A percentile compares a stretch with the other conserved stretches of the same genome.
These are phyloP conservation scores for Branchellion lobata DNA, from an alignment of 2,888 invertebrate species.

Conservation along the genomic window DNA sequence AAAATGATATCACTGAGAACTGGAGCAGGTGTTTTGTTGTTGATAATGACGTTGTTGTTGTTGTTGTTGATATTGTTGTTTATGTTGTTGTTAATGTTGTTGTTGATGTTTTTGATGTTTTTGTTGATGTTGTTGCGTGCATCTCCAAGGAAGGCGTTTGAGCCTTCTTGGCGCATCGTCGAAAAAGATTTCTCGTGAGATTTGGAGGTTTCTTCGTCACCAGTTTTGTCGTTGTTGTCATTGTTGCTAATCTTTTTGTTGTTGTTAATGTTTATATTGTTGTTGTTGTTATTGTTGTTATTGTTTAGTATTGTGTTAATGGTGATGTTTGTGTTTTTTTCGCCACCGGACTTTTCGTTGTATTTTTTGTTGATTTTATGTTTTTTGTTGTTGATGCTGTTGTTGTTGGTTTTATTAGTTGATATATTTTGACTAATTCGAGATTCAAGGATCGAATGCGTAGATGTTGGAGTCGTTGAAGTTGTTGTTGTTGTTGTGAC, in stretches of 20 bases:
- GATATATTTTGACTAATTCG: background rate
- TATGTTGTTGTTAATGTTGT: background rate
- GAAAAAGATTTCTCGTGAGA: background rate
- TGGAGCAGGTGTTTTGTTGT: no score
- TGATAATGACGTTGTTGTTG: background rate
- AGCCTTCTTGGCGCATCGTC: background rate
- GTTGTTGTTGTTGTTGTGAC: background rate
- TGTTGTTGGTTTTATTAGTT: background rate
- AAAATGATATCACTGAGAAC: no score
- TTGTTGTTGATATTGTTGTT: background rate
- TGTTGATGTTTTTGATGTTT: background rate
- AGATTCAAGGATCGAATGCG: background rate
- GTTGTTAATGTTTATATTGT: background rate
- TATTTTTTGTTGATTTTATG: no score
- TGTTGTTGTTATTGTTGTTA: no score
- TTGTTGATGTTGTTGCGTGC: no score
- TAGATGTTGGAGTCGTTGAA: background rate
- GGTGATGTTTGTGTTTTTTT: no score
- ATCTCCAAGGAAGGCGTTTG: background rate
- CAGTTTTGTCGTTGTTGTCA: no score
- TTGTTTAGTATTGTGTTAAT: no score
- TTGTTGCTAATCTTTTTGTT: constrained; percentile 7
- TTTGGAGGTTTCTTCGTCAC: background rate
- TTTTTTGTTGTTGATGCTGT: background rate
- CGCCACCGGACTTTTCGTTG: no score